Conservation (phyloP, 2,797 vertebrate genomes). For the Eptatretus atami region DNA sequence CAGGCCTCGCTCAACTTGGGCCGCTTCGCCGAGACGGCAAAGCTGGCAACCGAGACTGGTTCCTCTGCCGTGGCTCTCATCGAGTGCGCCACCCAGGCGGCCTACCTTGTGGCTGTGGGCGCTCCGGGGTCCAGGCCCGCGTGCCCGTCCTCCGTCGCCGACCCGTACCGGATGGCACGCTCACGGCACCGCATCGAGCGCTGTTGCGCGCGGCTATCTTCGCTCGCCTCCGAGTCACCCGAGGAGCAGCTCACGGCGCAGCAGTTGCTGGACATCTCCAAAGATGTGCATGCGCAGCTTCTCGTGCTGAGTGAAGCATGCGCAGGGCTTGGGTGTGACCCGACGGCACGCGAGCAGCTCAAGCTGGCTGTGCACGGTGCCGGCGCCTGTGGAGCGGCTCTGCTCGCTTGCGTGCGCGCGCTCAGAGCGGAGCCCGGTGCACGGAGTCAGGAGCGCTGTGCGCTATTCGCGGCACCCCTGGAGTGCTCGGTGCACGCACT, state of each 20-base stretch:
- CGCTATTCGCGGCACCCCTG: slow-evolving; percentile 56
- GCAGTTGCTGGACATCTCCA: slow-evolving; percentile 68
- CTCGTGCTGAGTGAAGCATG: slow-evolving; percentile 73
- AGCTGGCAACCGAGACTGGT: slow-evolving; percentile 57
- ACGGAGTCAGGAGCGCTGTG: slow-evolving; percentile 46
- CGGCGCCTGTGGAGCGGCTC: slow-evolving; percentile 66
- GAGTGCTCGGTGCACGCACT: slow-evolving; percentile 61
- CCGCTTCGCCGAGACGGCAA: slow-evolving; percentile 52
- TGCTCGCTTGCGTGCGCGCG: slow-evolving; percentile 69
- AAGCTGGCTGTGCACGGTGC: slow-evolving; percentile 73
- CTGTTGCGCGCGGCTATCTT: slow-evolving; percentile 40
- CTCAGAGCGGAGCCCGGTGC: slow-evolving; percentile 68
- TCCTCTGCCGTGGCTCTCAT: slow-evolving; percentile 72
- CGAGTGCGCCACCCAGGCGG: slow-evolving; percentile 66
- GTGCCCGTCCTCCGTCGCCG: slow-evolving; percentile 38
- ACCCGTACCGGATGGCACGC: slow-evolving; percentile 81
- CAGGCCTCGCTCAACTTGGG: slow-evolving; percentile 99
- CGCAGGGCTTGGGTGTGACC: slow-evolving; percentile 56
- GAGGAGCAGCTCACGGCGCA: slow-evolving; percentile 53
- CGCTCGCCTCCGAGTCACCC: slow-evolving; percentile 16
- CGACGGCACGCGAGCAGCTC: slow-evolving; percentile 80
- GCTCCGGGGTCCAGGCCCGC: slow-evolving; percentile 43
- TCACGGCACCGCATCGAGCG: slow-evolving; percentile 87
- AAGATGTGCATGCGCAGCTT: slow-evolving; percentile 68
- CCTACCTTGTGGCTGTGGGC: slow-evolving; percentile 65